These are phyloP conservation scores for Thalassaphorura encarpata DNA, from an alignment of 1,140 invertebrate genomes.

Conservation along the genomic window DNA sequence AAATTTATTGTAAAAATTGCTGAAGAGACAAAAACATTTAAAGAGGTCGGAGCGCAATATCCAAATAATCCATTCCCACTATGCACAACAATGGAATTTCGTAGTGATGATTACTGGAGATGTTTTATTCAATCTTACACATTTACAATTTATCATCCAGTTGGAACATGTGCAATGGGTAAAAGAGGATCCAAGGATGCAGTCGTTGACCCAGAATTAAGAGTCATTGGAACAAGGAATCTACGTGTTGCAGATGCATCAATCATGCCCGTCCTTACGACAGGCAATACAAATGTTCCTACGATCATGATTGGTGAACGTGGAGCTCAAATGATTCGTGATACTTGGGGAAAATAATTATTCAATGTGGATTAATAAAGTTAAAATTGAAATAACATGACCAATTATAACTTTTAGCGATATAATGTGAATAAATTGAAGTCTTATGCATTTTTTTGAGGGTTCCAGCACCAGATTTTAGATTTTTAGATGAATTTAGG, in stretches of 20 bases:
- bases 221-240: conserved; percentile 34
- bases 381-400: too few species aligned
- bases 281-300: conserved; percentile 33
- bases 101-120: not conserved
- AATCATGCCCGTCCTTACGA: conserved; percentile 35
- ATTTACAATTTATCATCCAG: conserved; percentile 55
- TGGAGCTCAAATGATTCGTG: too few species aligned
- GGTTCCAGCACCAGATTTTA: too few species aligned
- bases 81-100: not conserved
- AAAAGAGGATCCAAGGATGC: not conserved
- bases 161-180: conserved; percentile 68
- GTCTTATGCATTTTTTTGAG: too few species aligned
- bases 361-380: too few species aligned
- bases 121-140: conserved; percentile 50
- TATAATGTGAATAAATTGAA: too few species aligned
- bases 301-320: too few species aligned
- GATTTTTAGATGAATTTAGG: too few species aligned
- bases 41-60: not conserved
- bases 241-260: conserved; percentile 37
- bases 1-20: not conserved
- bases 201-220: not conserved
- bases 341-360: too few species aligned
- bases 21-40: not conserved
- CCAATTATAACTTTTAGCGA: too few species aligned
- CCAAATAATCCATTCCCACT: too few species aligned